A percentile compares a stretch with the other conserved stretches of the same genome.
phyloP scores from a whole-genome alignment of 1,140 invertebrate species.

The Lanistes nyassanus region DNA sequence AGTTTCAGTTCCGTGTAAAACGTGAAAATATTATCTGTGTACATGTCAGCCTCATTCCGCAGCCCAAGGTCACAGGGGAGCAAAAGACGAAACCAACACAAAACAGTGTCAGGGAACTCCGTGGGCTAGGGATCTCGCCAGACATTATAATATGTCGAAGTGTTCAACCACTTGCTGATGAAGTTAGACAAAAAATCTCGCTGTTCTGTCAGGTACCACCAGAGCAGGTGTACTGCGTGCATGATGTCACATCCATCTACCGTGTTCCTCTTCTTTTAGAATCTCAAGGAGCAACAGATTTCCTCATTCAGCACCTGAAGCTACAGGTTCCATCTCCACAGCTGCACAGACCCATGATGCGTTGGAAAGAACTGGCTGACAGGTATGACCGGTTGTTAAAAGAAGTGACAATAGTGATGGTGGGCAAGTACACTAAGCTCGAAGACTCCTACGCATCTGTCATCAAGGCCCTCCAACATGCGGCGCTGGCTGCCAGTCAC shows the following conservation, averaged over 20 bases:
- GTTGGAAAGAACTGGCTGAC: conserved; percentile 92
- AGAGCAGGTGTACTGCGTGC: conserved; percentile 92
- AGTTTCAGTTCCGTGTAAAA: conserved; percentile 94
- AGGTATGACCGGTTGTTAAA: conserved; percentile 69
- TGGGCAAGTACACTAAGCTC: conserved; percentile 98
- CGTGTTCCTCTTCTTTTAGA: conserved; percentile 94
- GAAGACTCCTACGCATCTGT: conserved; percentile 97
- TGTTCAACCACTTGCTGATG: conserved; percentile 81
- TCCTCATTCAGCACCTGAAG: conserved; percentile 84
- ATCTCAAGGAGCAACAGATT: conserved; percentile 88
- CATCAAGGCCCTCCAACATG: conserved; percentile 93
- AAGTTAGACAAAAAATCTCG: conserved; percentile 92
- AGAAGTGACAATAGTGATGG: conserved; percentile 90
- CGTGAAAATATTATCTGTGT: conserved; percentile 93
- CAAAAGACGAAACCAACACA: conserved; percentile 99
- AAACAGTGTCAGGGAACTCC: conserved; percentile 89
- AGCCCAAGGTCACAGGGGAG: conserved; percentile 91
- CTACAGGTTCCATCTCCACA: conserved; percentile 73
- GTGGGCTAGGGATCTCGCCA: conserved; percentile 92
- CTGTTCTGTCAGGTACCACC: conserved; percentile 96
- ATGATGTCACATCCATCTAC: conserved; percentile 94
- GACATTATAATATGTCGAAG: conserved; percentile 96
- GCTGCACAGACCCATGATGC: conserved; percentile 81
- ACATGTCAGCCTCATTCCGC: conserved; percentile 94
- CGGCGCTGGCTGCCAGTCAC: conserved; percentile 83